These are phyloP conservation scores for Platorchestia sp. DNA, from an alignment of 1,140 invertebrate genomes.

Conservation along the genomic window DNA sequence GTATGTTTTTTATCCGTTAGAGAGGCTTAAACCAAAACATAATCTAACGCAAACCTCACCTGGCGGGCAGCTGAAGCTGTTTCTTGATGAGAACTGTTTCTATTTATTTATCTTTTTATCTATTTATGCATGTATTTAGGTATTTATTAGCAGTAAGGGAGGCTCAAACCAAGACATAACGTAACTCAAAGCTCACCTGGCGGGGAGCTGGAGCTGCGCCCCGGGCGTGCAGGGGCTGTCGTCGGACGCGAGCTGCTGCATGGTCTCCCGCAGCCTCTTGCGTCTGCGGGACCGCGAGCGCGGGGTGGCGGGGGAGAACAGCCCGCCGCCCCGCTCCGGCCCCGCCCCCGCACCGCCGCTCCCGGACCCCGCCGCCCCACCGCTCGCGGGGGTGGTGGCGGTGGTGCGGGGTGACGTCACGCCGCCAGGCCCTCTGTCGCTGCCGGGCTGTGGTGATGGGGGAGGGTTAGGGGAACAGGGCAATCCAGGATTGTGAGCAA, in stretches of 20 bases:
- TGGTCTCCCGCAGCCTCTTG: slow-evolving; percentile 72
- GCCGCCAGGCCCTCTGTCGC: background rate
- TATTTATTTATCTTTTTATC: too few relatives aligned
- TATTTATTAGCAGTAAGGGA: too few relatives aligned
- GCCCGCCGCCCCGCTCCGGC: background rate
- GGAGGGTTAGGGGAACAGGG: too few relatives aligned
- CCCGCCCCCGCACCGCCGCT: background rate
- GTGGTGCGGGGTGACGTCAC: slow-evolving; percentile 20
- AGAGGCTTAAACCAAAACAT: too few relatives aligned
- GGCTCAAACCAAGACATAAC: too few relatives aligned
- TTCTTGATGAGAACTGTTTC: too few relatives aligned
- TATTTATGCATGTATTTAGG: too few relatives aligned
- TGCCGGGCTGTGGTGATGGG: background rate
- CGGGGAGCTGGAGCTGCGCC: slow-evolving; percentile 68
- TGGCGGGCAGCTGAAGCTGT: too few relatives aligned
- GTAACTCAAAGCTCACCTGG: background rate
- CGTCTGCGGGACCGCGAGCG: slow-evolving; percentile 70
- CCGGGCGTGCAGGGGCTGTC: slow-evolving; percentile 66
- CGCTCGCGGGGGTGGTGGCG: slow-evolving; percentile 30
- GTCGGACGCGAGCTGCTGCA: slow-evolving; percentile 72
- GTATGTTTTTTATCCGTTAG: too few relatives aligned
- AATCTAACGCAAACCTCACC: too few relatives aligned
- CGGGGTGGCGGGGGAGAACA: slow-evolving; percentile 64
- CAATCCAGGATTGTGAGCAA: too few relatives aligned
- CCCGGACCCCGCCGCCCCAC: background rate